Percentiles rank a stretch among this genome's conserved stretches.
Evolutionary conservation across 2,888 invertebrate genomes (phyloP).

Genomic region (Callimorpha dominula): DNA sequence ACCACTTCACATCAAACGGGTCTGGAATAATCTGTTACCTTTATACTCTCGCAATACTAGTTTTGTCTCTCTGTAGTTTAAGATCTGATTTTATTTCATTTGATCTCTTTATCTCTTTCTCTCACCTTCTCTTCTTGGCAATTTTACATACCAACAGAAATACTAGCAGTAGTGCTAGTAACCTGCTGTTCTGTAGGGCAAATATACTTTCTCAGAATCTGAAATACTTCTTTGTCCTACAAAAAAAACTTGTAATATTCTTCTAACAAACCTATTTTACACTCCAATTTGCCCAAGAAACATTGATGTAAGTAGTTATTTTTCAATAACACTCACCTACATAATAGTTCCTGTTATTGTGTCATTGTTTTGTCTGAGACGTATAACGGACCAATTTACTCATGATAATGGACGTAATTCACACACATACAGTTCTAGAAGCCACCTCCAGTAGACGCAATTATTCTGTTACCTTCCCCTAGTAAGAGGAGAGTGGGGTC

Average conservation of each 20-base stretch:
- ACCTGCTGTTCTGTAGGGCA: too few species aligned
- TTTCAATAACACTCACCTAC: slow-evolving; percentile 9
- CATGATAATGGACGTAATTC: neutral
- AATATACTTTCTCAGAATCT: neutral
- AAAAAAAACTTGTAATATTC: neutral
- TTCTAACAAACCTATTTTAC: neutral
- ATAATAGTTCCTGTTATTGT: slow-evolving; percentile 16
- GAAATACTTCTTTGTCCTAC: neutral
- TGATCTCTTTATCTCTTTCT: neutral
- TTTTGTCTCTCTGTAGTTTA: too few species aligned
- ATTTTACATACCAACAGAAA: neutral
- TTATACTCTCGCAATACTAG: too few species aligned
- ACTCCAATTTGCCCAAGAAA: neutral
- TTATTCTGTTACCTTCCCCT: slow-evolving; percentile 59
- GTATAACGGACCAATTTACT: slow-evolving; percentile 5
- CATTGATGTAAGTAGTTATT: neutral
- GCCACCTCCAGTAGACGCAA: slow-evolving; percentile 44
- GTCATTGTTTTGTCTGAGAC: slow-evolving; percentile 13
- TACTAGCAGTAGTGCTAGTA: neutral
- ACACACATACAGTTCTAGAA: slow-evolving; percentile 35
- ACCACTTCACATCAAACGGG: too few species aligned
- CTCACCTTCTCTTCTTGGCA: neutral
- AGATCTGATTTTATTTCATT: neutral
- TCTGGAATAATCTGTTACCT: too few species aligned
- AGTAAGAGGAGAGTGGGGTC: slow-evolving; percentile 37